Percentiles rank a stretch among this genome's conserved stretches.
Conservation (phyloP, 2,797 vertebrate genomes). For the Aldrovandia affinis region DNA sequence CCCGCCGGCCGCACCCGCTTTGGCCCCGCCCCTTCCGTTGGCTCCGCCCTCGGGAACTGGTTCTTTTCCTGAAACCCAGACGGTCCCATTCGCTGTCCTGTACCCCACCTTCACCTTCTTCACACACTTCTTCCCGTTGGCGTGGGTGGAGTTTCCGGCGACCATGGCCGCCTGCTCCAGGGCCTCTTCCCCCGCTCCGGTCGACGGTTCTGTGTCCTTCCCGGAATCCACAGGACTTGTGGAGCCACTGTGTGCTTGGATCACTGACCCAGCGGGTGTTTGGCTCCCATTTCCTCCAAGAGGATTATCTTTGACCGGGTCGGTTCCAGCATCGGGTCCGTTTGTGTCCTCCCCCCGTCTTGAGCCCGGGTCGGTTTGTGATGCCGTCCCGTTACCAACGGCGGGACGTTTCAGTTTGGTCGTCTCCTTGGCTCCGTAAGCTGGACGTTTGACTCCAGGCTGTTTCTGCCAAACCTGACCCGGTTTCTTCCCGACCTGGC, state of each 20-base stretch:
- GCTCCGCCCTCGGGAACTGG: neutral
- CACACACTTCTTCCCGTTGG: constrained; percentile 60
- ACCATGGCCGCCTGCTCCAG: constrained; percentile 25
- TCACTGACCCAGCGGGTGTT: constrained; percentile 36
- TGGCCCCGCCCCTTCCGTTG: constrained; percentile 20
- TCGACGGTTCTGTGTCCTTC: constrained; percentile 13
- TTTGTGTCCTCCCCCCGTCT: neutral
- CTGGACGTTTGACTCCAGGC: constrained; percentile 10
- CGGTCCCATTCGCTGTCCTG: constrained; percentile 42
- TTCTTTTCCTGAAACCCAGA: constrained; percentile 34
- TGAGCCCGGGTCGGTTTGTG: constrained; percentile 21
- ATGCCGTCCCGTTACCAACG: constrained; percentile 23
- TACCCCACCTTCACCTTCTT: constrained; percentile 65
- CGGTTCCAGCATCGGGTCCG: constrained; percentile 36
- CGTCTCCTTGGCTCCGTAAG: constrained; percentile 30
- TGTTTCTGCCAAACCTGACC: constrained; percentile 46
- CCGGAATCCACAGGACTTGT: constrained; percentile 41
- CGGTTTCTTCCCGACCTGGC: constrained; percentile 30
- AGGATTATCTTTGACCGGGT: constrained; percentile 9
- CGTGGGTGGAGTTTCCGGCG: constrained; percentile 33
- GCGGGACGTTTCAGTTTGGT: constrained; percentile 9
- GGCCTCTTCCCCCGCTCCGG: constrained; percentile 3
- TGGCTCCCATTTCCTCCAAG: constrained; percentile 11
- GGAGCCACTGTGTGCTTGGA: constrained; percentile 34
- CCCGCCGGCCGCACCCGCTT: neutral